These are phyloP conservation scores for Brachyistius frenatus DNA, from an alignment of 2,113 vertebrate genomes.

Conservation along the genomic window DNA sequence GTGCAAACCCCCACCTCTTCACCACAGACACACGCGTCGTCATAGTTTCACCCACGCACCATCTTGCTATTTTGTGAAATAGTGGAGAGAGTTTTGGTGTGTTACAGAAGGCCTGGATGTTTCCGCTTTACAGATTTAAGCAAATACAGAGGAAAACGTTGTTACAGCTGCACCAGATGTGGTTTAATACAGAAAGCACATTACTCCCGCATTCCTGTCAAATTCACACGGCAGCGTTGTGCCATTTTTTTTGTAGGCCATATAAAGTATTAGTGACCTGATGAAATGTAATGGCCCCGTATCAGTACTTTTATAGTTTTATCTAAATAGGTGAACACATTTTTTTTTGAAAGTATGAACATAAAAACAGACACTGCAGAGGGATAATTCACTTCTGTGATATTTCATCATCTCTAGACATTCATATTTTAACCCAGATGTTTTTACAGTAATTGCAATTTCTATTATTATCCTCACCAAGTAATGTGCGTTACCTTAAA, in stretches of 20 bases:
- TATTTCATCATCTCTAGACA: no score
- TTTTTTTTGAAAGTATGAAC: no score
- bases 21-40: neutral
- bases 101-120: neutral
- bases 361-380: no score
- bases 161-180: neutral
- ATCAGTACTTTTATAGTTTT: no score
- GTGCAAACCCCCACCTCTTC: slow-evolving; percentile 13
- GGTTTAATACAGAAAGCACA: slow-evolving; percentile 10
- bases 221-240: slow-evolving; percentile 6
- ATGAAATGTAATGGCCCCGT: neutral
- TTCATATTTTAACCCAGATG: neutral
- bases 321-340: no score
- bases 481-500: no score
- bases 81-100: slow-evolving; percentile 18
- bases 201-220: slow-evolving; percentile 25
- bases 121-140: neutral
- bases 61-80: slow-evolving; percentile 5
- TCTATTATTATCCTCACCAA: no score
- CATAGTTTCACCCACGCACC: slow-evolving; percentile 50
- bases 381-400: no score
- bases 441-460: neutral
- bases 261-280: neutral
- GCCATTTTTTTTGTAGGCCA: neutral
- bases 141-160: neutral